These are phyloP conservation scores for Blennius ocellaris DNA, from an alignment of 2,113 vertebrate genomes.

Conservation along the genomic window DNA sequence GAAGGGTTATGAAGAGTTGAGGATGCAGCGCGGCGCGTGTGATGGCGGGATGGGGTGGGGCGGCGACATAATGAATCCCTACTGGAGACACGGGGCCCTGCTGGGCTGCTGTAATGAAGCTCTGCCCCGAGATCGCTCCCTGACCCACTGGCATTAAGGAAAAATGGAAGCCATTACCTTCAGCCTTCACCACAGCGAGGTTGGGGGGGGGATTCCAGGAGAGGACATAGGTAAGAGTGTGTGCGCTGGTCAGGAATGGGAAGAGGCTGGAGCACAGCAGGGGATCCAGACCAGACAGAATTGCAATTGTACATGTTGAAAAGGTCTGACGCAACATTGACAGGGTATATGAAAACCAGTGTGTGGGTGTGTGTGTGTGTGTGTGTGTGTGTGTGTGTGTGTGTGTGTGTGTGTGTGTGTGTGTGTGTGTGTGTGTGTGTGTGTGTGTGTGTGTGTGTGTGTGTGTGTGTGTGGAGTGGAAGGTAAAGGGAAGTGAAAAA, in stretches of 20 bases:
- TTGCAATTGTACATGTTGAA: conserved; percentile 34
- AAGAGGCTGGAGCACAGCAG: conserved; percentile 19
- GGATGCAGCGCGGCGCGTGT: background rate
- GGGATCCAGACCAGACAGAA: conserved; percentile 38
- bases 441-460: conserved; percentile 1
- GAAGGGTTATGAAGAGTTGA: conserved; percentile 34
- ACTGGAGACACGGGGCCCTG: conserved; percentile 79
- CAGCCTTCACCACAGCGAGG: conserved; percentile 59
- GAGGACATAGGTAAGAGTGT: conserved; percentile 19
- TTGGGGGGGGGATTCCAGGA: conserved; percentile 10
- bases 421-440: conserved; percentile 1
- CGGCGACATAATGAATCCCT: conserved; percentile 83
- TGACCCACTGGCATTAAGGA: conserved; percentile 85
- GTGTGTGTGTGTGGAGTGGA: background rate
- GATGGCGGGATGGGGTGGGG: background rate
- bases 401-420: background rate
- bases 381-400: conserved; percentile 3
- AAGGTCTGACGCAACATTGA: conserved; percentile 28
- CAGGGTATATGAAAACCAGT: background rate
- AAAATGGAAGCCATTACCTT: conserved; percentile 82
- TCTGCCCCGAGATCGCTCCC: conserved; percentile 77
- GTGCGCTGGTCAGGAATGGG: conserved; percentile 4
- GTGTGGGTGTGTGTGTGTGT: too few species aligned
- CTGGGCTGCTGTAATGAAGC: conserved; percentile 86
- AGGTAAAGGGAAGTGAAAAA: too few species aligned